Evolutionary conservation across 2,113 vertebrate species (phyloP).

Genomic region (Hypocryptadius cinnamomeus): DNA sequence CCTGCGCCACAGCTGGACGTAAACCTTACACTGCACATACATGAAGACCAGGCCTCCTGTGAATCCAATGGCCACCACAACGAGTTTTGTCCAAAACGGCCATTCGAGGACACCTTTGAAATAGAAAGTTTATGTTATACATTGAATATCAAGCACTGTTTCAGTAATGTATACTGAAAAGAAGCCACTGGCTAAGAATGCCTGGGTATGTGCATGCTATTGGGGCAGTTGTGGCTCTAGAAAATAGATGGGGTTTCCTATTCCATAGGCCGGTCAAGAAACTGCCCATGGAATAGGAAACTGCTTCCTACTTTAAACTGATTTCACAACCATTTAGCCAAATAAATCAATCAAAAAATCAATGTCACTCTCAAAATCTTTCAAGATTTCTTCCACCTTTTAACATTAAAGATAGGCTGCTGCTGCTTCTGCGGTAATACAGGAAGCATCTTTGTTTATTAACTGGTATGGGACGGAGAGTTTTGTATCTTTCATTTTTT

Average conservation of each 20-base stretch:
- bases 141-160: neutral
- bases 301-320: neutral
- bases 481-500: neutral
- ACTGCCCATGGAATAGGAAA: neutral
- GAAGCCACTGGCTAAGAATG: neutral
- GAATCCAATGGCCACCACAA: conserved; percentile 90
- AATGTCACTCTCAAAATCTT: neutral
- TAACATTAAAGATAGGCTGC: neutral
- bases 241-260: neutral
- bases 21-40: conserved; percentile 97
- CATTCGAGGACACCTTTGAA: conserved; percentile 88
- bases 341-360: neutral
- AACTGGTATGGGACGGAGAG: neutral
- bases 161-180: neutral
- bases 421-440: neutral
- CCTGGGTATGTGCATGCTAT: rapidly evolving
- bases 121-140: neutral
- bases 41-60: conserved; percentile 93
- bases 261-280: neutral
- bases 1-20: conserved; percentile 92
- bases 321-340: neutral
- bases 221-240: neutral
- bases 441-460: neutral
- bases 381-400: neutral
- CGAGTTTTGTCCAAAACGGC: conserved; percentile 98